Evolutionary conservation across 1,140 invertebrate genomes (phyloP).

Genomic region (Notospermus geniculatus): DNA sequence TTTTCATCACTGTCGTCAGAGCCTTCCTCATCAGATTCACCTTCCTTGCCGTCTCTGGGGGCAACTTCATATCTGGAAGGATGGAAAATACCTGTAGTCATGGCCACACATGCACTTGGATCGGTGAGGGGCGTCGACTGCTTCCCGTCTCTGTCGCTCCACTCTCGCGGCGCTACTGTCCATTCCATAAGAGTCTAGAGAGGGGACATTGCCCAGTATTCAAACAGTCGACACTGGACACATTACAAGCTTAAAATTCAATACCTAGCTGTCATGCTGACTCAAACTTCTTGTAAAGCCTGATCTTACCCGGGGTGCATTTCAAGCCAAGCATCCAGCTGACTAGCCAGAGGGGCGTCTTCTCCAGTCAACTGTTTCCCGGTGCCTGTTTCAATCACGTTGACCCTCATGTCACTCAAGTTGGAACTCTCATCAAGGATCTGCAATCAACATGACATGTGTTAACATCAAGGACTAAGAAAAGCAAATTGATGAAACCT

Average conservation of each 20-base stretch:
- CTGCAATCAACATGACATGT: constrained; percentile 23
- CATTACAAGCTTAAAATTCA: no score
- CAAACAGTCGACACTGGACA: no score
- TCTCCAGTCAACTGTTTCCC: constrained; percentile 78
- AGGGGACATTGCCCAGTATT: no score
- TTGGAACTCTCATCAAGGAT: constrained; percentile 33
- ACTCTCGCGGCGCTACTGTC: no score
- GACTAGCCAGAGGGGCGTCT: constrained; percentile 84
- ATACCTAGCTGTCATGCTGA: no score
- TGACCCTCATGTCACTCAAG: constrained; percentile 59
- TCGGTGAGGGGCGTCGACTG: no score
- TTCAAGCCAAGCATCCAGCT: constrained; percentile 73
- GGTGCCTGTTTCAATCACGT: constrained; percentile 83
- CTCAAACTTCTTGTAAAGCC: neutral
- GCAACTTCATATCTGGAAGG: constrained; percentile 74
- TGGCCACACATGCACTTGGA: no score
- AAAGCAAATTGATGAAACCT: no score
- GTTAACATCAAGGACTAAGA: no score
- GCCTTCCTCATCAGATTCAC: constrained; percentile 36
- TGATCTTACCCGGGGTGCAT: constrained; percentile 58
- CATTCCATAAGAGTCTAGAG: no score
- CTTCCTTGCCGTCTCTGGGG: constrained; percentile 57
- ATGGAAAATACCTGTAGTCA: neutral
- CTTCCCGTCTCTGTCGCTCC: no score
- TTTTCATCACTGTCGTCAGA: constrained; percentile 52